A percentile compares a stretch with the other conserved stretches of the same genome.
phyloP scores from a whole-genome alignment of 2,888 invertebrate genomes.

The Coleophora deauratella region DNA sequence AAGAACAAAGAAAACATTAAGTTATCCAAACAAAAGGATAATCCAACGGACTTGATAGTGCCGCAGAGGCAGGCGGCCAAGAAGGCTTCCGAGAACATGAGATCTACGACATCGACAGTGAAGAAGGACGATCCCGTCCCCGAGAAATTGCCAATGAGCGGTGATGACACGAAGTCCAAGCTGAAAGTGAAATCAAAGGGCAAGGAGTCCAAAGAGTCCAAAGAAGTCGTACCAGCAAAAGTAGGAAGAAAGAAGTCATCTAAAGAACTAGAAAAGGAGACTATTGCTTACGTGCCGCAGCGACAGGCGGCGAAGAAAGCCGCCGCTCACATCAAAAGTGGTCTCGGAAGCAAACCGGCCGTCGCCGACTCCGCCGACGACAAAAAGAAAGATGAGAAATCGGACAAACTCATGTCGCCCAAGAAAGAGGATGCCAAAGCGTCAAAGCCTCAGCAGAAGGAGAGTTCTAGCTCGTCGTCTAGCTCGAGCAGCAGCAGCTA shows the following conservation, averaged over 20 bases:
- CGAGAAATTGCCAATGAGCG: slow-evolving; percentile 40
- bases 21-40: slow-evolving; percentile 64
- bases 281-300: slow-evolving; percentile 90
- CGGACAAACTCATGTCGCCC: slow-evolving; percentile 33
- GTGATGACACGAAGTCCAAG: slow-evolving; percentile 51
- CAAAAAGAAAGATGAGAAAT: slow-evolving; percentile 49
- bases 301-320: slow-evolving; percentile 94
- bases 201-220: slow-evolving; percentile 44
- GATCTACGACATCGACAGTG: slow-evolving; percentile 71
- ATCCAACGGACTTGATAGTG: slow-evolving; percentile 88
- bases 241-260: slow-evolving; percentile 58
- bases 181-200: slow-evolving; percentile 61
- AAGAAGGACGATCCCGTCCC: slow-evolving; percentile 50
- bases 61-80: slow-evolving; percentile 93
- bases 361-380: slow-evolving; percentile 46
- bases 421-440: slow-evolving; percentile 62
- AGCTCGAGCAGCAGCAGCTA: slow-evolving; percentile 70
- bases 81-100: slow-evolving; percentile 92
- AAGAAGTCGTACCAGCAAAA: slow-evolving; percentile 43
- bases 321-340: slow-evolving; percentile 91
- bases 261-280: slow-evolving; percentile 78
- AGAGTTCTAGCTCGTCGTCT: slow-evolving; percentile 69
- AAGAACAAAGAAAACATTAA: slow-evolving; percentile 68
- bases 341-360: slow-evolving; percentile 74
- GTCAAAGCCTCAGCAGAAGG: slow-evolving; percentile 38